phyloP scores from a whole-genome alignment of 2,113 vertebrate species.

The Shinisaurus crocodilurus region DNA sequence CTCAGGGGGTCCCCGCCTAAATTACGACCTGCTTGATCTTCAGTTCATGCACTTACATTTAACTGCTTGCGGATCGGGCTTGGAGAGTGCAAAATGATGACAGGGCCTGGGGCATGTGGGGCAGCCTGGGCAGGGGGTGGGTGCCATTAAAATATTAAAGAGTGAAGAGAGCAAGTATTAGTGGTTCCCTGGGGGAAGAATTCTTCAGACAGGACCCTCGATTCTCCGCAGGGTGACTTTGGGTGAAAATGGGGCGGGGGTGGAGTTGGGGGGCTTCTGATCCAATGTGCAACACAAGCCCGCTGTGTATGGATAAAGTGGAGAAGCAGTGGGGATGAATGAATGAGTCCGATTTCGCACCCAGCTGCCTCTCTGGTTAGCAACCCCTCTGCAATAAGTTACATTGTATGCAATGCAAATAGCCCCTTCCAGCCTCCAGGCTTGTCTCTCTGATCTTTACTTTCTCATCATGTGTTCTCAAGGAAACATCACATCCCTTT shows the following conservation, averaged over 20 bases:
- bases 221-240: background rate
- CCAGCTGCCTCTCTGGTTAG: background rate
- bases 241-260: background rate
- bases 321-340: background rate
- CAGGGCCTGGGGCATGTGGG: background rate
- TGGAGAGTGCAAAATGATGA: background rate
- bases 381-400: background rate
- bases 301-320: background rate
- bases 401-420: background rate
- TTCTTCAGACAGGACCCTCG: background rate
- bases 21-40: background rate
- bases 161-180: background rate
- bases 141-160: background rate
- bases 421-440: background rate
- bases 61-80: too few relatives aligned
- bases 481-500: background rate
- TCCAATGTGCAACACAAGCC: background rate
- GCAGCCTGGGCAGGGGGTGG: background rate
- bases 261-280: background rate
- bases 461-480: background rate
- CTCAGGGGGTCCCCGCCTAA: background rate
- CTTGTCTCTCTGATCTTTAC: background rate
- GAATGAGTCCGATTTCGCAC: background rate
- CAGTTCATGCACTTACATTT: background rate
- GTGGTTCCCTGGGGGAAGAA: background rate